phyloP scores from a whole-genome alignment of 2,888 invertebrate genomes.

The Erebia palarica region DNA sequence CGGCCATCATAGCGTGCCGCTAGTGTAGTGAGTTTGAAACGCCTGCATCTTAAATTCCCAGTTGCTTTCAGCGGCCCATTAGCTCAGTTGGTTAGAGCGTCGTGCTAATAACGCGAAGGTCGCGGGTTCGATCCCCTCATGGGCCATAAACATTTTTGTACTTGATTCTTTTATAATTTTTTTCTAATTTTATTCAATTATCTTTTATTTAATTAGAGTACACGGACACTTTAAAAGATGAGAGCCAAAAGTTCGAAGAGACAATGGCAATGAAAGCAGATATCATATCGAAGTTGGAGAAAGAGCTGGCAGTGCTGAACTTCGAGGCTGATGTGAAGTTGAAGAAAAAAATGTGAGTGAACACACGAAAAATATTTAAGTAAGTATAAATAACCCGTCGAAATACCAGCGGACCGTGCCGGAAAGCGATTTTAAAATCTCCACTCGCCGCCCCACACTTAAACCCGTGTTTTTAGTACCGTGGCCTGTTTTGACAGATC shows the following conservation, averaged over 20 bases:
- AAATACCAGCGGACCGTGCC: background rate
- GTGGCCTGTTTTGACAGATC: too few relatives aligned
- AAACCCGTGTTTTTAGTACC: too few relatives aligned
- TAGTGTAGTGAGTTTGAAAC: too few relatives aligned
- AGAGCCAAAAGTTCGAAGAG: conserved; percentile 51
- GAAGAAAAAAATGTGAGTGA: conserved; percentile 65
- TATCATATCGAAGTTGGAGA: conserved; percentile 50
- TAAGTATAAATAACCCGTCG: too few relatives aligned
- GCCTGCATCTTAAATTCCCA: background rate
- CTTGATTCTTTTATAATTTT: background rate
- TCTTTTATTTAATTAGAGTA: conserved; percentile 45
- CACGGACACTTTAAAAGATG: conserved; percentile 50
- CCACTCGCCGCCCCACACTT: too few relatives aligned
- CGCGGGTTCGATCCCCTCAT: conserved; percentile 16
- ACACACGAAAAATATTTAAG: background rate
- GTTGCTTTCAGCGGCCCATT: background rate
- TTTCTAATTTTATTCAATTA: background rate
- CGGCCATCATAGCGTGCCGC: too few relatives aligned
- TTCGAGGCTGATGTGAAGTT: conserved; percentile 46
- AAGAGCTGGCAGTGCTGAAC: conserved; percentile 51
- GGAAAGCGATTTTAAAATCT: background rate
- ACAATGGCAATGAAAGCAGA: conserved; percentile 52
- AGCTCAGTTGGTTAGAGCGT: conserved; percentile 23
- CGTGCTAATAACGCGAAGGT: conserved; percentile 23
- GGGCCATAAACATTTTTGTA: background rate